Percentiles rank a stretch among this genome's conserved stretches.
phyloP scores from a whole-genome alignment of 2,797 vertebrate genomes.

The Gymnothorax javanicus region DNA sequence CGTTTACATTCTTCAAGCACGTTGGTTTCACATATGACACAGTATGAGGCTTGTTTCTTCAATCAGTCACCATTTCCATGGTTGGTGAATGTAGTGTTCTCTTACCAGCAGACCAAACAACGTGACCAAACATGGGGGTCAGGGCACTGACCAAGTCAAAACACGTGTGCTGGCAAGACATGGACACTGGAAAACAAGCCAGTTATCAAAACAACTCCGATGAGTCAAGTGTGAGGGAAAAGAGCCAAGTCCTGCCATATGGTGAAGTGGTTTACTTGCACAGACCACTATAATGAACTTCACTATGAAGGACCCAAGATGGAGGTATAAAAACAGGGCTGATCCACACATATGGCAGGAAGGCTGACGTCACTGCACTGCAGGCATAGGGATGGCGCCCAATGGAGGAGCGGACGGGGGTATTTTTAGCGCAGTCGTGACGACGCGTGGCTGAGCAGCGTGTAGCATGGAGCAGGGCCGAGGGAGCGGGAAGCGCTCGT shows the following conservation, averaged over 20 bases:
- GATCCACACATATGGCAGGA: neutral
- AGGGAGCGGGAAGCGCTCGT: conserved; percentile 50
- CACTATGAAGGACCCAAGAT: neutral
- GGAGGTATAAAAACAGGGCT: neutral
- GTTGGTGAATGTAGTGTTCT: neutral
- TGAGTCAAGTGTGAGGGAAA: neutral
- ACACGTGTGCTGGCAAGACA: neutral
- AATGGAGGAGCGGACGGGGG: neutral
- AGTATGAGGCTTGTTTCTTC: neutral
- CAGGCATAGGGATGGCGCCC: neutral
- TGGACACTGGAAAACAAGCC: no score
- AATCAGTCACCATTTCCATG: neutral
- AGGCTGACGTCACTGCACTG: neutral
- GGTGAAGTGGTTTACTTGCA: neutral
- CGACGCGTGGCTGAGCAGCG: neutral
- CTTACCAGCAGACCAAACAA: neutral
- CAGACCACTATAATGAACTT: neutral
- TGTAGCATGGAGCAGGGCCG: conserved; percentile 33
- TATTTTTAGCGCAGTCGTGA: conserved; percentile 19
- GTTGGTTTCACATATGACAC: neutral
- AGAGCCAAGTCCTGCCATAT: neutral
- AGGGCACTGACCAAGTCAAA: neutral
- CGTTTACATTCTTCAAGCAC: neutral
- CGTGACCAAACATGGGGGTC: neutral
- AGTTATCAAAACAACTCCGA: neutral